Evolutionary conservation across 2,113 vertebrate species (phyloP), one percentile per base, ranked within the genome.

Genomic region (Pantherophis guttatus): DNA sequence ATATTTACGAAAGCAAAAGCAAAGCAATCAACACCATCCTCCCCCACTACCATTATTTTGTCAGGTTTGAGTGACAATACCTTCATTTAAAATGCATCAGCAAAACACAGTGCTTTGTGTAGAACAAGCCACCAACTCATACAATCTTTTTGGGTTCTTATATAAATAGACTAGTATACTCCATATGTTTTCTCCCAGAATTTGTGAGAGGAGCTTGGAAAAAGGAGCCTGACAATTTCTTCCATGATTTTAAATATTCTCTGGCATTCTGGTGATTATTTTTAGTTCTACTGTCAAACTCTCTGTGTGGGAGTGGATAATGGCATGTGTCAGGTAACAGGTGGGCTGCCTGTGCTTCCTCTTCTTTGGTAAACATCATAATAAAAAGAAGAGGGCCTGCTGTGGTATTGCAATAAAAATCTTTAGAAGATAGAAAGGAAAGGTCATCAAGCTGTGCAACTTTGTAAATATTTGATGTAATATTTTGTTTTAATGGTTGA

Each of bases 321-420:
- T 48, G 15, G 87, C 29, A 87, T 29, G 29, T 93, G 5, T 7
- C 87, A 29, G 12, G 21, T 89, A 62, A 21, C 93, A 39, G 90
- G 94, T 94, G 93, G 93, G 1, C 85, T 93, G 48, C 5, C 26
- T 93, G n/a, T 48, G 91, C 0, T 10, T 93, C 94, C 93, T 59
- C 17, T 55, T 26, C 48, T 55, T 86, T 33, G 29, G 33, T 52
- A 85, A 91, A 94, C 50, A 89, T 85, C 44, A 86, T 21, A 54
- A 91, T 65, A 86, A 90, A 94, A 92, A 75, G n/a, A 17, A 86
- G 5, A 57, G 26, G 70, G 10, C 55, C 48, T 92, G 87, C 87
- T 86, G 48, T 23, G 54, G 5, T 85, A 62, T 57, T n/a, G 23
- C 48, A 88, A 21, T 33, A 86, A 92, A 89, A 62, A 11, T 52